Conservation (phyloP, 1,140 invertebrate genomes). For the Scaptomyza hsui region DNA sequence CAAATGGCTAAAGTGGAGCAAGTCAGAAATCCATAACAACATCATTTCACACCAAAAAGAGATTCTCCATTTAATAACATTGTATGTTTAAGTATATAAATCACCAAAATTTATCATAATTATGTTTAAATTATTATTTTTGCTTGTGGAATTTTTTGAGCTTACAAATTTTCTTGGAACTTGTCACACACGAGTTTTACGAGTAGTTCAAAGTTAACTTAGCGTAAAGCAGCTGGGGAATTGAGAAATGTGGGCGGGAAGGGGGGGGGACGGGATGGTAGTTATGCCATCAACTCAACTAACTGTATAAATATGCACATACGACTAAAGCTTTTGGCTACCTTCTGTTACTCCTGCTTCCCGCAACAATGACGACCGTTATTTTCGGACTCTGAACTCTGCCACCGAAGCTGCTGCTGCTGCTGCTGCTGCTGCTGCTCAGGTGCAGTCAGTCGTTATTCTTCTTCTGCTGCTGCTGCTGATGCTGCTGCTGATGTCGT, state of each 20-base stretch:
- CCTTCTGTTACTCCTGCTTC: slow-evolving; percentile 30
- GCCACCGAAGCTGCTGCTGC: not conserved
- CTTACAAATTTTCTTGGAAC: not conserved
- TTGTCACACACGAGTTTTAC: slow-evolving; percentile 42
- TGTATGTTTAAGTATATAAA: too few species aligned
- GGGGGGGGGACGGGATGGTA: not conserved
- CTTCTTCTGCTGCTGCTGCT: slow-evolving; percentile 16
- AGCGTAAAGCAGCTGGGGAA: slow-evolving; percentile 48
- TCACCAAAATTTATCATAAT: too few species aligned
- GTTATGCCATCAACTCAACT: slow-evolving; percentile 27
- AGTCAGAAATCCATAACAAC: not conserved
- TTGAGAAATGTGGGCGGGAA: slow-evolving; percentile 2
- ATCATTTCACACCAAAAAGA: not conserved
- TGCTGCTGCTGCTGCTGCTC: slow-evolving; percentile 11
- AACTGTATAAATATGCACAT: slow-evolving; percentile 77
- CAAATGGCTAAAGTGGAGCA: not conserved
- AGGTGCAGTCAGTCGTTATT: slow-evolving; percentile 35
- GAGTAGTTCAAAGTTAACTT: slow-evolving; percentile 61
- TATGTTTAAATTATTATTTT: too few species aligned
- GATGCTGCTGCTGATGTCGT: slow-evolving; percentile 14
- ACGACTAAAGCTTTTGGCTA: slow-evolving; percentile 58
- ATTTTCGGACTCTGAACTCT: slow-evolving; percentile 26
- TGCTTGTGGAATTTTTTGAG: too few species aligned
- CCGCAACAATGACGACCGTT: slow-evolving; percentile 65
- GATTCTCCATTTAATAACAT: too few species aligned